A percentile compares a stretch with the other conserved stretches of the same genome.
Conservation (phyloP, 2,797 vertebrate genomes). For the Arctocebus calabarensis region DNA sequence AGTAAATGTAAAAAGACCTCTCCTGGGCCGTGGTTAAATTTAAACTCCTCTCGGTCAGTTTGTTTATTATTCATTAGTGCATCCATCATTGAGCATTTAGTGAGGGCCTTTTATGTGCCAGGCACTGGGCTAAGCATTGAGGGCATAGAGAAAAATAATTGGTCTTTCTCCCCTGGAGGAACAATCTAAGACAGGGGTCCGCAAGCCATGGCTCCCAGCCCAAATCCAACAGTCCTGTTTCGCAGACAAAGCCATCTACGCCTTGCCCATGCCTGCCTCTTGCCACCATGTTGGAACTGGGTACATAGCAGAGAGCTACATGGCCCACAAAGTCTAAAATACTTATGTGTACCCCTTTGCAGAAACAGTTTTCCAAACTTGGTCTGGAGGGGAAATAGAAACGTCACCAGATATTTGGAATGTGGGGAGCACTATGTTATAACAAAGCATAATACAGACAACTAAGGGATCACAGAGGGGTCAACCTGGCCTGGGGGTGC, state of each 20-base stretch:
- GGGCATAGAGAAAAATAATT: not conserved
- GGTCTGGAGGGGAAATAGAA: not conserved
- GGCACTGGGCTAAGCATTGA: not conserved
- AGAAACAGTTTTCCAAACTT: not conserved
- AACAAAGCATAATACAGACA: not conserved
- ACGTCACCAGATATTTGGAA: accelerated
- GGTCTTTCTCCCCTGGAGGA: not conserved
- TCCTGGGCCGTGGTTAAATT: not conserved
- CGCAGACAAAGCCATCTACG: not conserved
- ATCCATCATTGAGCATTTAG: accelerated
- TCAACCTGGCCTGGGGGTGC: accelerated
- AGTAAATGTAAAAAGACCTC: not conserved
- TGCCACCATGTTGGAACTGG: not conserved
- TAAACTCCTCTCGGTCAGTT: not conserved
- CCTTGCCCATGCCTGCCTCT: not conserved
- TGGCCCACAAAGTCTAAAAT: not conserved
- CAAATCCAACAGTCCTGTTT: not conserved
- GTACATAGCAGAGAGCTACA: not conserved
- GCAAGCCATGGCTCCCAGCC: not conserved
- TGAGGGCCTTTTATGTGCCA: not conserved
- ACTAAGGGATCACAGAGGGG: not conserved
- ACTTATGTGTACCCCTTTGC: no score
- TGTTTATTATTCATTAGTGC: not conserved
- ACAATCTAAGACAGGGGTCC: not conserved
- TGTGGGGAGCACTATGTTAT: accelerated